Evolutionary conservation across 1,140 invertebrate genomes (phyloP).

Genomic region (Wiebesia pumilae): DNA sequence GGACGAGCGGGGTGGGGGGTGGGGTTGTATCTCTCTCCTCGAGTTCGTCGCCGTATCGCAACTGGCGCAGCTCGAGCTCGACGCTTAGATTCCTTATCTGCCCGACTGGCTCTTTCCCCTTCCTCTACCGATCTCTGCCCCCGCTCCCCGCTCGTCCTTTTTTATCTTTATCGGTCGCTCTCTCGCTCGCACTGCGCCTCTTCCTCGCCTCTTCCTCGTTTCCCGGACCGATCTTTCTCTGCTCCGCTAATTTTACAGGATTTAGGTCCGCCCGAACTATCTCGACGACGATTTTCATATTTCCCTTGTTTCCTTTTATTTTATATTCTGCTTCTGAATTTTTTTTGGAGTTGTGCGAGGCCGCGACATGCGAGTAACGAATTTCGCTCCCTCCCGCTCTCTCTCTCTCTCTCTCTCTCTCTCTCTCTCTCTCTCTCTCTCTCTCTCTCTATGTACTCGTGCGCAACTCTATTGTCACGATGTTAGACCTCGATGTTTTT

Average conservation of each 20-base stretch:
- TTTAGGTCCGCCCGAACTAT: not conserved
- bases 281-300: not conserved
- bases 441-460: not conserved
- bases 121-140: constrained; percentile 15
- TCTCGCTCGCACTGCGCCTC: constrained; percentile 30
- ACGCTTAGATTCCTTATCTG: constrained; percentile 48
- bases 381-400: no score
- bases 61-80: constrained; percentile 24
- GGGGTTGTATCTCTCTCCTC: not conserved
- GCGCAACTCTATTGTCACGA: not conserved
- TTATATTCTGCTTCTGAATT: not conserved
- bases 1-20: not conserved
- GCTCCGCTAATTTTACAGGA: constrained; percentile 8
- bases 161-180: constrained; percentile 48
- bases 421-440: not conserved
- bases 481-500: not conserved
- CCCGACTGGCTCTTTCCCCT: not conserved
- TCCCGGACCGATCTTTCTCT: not conserved
- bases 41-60: constrained; percentile 30
- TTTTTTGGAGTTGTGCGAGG: not conserved
- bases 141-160: constrained; percentile 35
- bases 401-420: not conserved
- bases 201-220: not conserved
- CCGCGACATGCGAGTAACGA: no score
- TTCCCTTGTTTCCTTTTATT: not conserved